These are phyloP conservation scores for Crematogaster levior DNA, from an alignment of 2,888 invertebrate genomes.

Conservation along the genomic window DNA sequence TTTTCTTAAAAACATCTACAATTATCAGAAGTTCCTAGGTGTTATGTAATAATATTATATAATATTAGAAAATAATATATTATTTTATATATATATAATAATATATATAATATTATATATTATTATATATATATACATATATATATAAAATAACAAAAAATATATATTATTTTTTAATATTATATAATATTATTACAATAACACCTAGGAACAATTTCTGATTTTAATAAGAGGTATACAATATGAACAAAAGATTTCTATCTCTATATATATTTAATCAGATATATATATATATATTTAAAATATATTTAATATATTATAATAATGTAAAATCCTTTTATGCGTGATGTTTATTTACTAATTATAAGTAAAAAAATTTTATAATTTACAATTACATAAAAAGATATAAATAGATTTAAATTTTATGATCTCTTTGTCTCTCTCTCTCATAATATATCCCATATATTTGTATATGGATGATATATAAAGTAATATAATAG, in stretches of 20 bases:
- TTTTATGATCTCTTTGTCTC: background rate
- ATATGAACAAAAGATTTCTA: too few relatives aligned
- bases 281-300: too few relatives aligned
- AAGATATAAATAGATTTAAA: background rate
- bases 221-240: too few relatives aligned
- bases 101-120: background rate
- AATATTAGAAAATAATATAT: background rate
- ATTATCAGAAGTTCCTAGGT: background rate
- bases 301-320: too few relatives aligned
- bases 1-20: background rate
- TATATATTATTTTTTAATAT: background rate
- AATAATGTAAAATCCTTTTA: background rate
- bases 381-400: background rate
- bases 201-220: too few relatives aligned
- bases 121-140: too few relatives aligned
- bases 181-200: too few relatives aligned
- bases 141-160: too few relatives aligned
- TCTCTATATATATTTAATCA: too few relatives aligned
- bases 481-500: slow-evolving; percentile 40
- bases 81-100: background rate
- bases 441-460: background rate
- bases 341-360: background rate
- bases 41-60: too few relatives aligned
- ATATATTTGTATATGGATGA: background rate
- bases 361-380: background rate